Conservation (phyloP, 2,113 vertebrate species). For the Spea multiplicata region DNA sequence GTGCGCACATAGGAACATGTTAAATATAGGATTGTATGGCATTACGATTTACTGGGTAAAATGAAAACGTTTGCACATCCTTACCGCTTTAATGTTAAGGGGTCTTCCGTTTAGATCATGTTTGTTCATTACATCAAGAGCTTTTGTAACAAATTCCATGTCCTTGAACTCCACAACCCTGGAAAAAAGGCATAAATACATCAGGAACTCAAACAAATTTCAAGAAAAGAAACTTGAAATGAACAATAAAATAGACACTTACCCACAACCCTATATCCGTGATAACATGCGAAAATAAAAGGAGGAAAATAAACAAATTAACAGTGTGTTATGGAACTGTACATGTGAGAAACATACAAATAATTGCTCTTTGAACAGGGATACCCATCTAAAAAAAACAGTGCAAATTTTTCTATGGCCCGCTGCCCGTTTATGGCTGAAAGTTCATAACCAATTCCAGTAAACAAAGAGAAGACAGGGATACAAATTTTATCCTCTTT, state of each 20-base stretch:
- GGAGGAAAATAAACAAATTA: constrained; percentile 27
- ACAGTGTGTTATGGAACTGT: background rate
- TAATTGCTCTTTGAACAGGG: too few relatives aligned
- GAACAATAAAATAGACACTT: constrained; percentile 65
- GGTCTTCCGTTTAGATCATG: constrained; percentile 93
- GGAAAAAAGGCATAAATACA: constrained; percentile 49
- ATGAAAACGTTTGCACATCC: constrained; percentile 1
- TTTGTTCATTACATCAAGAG: constrained; percentile 93
- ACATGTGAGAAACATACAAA: too few relatives aligned
- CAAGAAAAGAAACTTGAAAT: constrained; percentile 13
- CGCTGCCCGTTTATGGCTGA: background rate
- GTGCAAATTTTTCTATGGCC: background rate
- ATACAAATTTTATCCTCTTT: constrained; percentile 59
- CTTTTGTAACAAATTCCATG: constrained; percentile 97
- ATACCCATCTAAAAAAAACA: too few relatives aligned
- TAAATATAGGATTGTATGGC: too few relatives aligned
- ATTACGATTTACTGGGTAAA: too few relatives aligned
- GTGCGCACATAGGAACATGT: too few relatives aligned
- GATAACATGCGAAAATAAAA: constrained; percentile 63
- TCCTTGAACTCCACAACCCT: constrained; percentile 99
- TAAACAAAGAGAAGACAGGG: constrained; percentile 51
- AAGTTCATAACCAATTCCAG: constrained; percentile 55
- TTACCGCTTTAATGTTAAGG: constrained; percentile 96
- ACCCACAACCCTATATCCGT: constrained; percentile 91
- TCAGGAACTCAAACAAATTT: constrained; percentile 37